These are phyloP conservation scores for Cephalopterus ornatus DNA, from an alignment of 2,113 vertebrate genomes.

Conservation along the genomic window DNA sequence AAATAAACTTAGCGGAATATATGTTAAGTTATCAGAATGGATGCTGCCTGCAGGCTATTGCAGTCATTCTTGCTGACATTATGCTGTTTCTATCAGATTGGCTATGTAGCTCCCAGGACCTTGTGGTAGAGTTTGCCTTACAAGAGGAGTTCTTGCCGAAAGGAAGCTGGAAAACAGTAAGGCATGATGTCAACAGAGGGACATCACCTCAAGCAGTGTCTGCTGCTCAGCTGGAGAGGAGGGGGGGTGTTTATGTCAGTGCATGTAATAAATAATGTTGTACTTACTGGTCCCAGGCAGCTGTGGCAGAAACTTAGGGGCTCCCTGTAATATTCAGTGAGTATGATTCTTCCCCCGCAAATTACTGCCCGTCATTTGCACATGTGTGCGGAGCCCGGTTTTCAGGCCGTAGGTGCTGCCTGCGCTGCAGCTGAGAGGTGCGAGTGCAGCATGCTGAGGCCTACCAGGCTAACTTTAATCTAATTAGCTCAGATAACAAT, in stretches of 20 bases:
- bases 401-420: neutral
- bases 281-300: neutral
- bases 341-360: neutral
- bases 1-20: slow-evolving; percentile 32
- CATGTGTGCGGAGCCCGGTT: neutral
- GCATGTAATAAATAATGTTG: neutral
- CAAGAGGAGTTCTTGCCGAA: neutral
- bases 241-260: neutral
- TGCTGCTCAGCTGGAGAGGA: neutral
- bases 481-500: neutral
- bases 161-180: neutral
- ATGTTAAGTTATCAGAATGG: slow-evolving; percentile 21
- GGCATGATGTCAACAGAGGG: neutral
- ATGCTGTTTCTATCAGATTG: slow-evolving; percentile 33
- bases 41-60: slow-evolving; percentile 47
- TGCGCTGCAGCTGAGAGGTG: neutral
- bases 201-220: slow-evolving; percentile 18
- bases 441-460: neutral
- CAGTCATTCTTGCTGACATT: slow-evolving; percentile 51
- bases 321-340: neutral
- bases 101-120: neutral
- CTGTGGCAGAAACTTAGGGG: neutral
- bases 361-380: neutral
- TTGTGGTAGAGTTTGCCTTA: neutral
- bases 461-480: neutral